Base-by-base conservation (phyloP, 2,797 vertebrate genomes). In the Mastacembelus armatus region DNA sequence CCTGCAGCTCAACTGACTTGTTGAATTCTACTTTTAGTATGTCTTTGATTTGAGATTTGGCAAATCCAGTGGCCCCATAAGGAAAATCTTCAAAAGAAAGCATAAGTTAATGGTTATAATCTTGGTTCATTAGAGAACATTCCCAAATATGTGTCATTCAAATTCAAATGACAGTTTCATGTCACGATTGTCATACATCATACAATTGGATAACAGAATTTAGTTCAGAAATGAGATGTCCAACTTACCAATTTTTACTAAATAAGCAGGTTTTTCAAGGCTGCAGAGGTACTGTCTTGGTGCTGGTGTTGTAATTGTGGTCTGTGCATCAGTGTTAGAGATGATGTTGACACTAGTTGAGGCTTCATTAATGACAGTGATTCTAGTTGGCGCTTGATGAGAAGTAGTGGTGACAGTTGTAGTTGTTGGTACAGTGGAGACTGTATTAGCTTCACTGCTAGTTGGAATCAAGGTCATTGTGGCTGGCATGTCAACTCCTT, bases 1-100 rank as follows among this genome's bases (percentile, higher is more conserved):
- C 97, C 96, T 99, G 95, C 39, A 99, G 87, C 79, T 99, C 97
- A 71, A 99, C 92, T 0, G 93, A 92, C 44, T 94, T 95, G 86
- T 93, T 96, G 90, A 97, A 99, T 75, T 95, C 94, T 18, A 39
- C 81, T 86, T 94, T 95, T 81, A 99, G 85, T 74, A 96, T 93
- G 77, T 95, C 94, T 84, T 92, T 94, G 78, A 99, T 91, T 88
- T 95, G 93, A 50, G 93, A 91, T 71, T 95, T 97, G 80, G 96
- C 94, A 78, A 95, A 95, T 84, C 94, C 95, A 60, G 95, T 93
- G 8, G 94, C 92, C 54, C 94, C 95, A 14, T 85, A 84, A 45
- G 95, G 92, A 84, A 99, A 94, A 86, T 94, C 98, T 99, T 81
- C 9, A 50, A 24, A 60, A 71, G 16, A 66, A 74, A 77, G 10